Conservation (phyloP, 1,140 invertebrate species). For the Drosophila erecta region DNA sequence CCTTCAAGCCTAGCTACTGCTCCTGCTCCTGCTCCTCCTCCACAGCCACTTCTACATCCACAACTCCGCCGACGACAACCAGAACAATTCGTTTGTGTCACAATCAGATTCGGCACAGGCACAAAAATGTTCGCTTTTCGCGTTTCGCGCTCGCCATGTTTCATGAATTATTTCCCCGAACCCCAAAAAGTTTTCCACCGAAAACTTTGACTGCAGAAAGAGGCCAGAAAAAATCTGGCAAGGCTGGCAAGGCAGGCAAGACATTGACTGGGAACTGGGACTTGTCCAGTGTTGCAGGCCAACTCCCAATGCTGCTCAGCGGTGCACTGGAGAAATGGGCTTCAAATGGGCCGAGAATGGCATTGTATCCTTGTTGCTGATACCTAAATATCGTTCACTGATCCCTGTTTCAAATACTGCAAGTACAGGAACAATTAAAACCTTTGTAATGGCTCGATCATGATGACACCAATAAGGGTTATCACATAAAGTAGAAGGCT, state of each 20-base stretch:
- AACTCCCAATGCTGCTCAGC: constrained; percentile 30
- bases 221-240: constrained; percentile 29
- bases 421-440: no score
- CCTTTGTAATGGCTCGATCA: no score
- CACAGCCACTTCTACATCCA: constrained; percentile 4
- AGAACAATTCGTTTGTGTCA: constrained; percentile 83
- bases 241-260: constrained; percentile 41
- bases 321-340: constrained; percentile 8
- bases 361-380: not conserved
- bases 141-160: constrained; percentile 77
- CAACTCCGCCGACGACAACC: constrained; percentile 58
- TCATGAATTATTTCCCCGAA: constrained; percentile 78
- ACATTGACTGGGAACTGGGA: constrained; percentile 56
- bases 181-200: constrained; percentile 67
- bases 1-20: not conserved
- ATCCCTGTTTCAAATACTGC: no score
- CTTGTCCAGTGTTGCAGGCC: constrained; percentile 34
- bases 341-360: not conserved
- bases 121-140: constrained; percentile 78
- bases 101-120: constrained; percentile 80
- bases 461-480: no score
- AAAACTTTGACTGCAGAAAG: constrained; percentile 69
- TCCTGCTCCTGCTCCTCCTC: not conserved
- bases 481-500: no score
- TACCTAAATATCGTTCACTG: not conserved